phyloP scores from a whole-genome alignment of 2,888 invertebrate genomes.

The Agrilus mali region DNA sequence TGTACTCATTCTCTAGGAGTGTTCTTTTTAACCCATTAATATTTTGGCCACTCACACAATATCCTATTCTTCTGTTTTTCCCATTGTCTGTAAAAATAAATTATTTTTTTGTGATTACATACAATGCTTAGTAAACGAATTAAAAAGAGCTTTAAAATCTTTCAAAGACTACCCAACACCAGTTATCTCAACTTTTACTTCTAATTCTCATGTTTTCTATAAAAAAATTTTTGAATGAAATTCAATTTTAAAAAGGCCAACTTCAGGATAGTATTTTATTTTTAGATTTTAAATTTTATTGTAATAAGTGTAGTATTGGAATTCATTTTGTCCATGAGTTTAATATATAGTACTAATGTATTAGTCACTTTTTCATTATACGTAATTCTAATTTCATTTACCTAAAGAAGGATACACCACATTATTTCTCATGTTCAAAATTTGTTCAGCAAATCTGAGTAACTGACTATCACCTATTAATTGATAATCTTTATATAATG shows the following conservation, averaged over 20 bases:
- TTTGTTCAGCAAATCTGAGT: slow-evolving; percentile 6
- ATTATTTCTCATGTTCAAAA: neutral
- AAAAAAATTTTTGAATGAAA: too few species aligned
- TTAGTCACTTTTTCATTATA: neutral
- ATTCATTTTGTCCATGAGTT: too few species aligned
- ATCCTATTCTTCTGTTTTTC: slow-evolving; percentile 3
- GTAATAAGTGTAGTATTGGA: too few species aligned
- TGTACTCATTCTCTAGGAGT: neutral
- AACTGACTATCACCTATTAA: slow-evolving; percentile 9
- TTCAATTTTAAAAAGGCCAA: too few species aligned
- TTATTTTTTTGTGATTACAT: neutral
- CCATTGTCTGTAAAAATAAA: neutral
- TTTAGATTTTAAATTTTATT: too few species aligned
- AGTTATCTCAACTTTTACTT: too few species aligned
- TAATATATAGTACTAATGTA: neutral
- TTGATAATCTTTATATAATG: slow-evolving; percentile 4
- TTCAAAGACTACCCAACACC: too few species aligned
- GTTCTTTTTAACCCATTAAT: slow-evolving; percentile 3
- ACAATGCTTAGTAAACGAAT: too few species aligned
- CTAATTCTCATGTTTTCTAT: too few species aligned
- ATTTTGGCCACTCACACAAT: slow-evolving; percentile 11
- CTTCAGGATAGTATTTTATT: too few species aligned
- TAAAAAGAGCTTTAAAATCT: too few species aligned
- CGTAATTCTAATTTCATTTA: neutral
- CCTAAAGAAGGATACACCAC: neutral